Conservation (phyloP, 1,140 invertebrate species). For the Drosophila pseudoobscura region DNA sequence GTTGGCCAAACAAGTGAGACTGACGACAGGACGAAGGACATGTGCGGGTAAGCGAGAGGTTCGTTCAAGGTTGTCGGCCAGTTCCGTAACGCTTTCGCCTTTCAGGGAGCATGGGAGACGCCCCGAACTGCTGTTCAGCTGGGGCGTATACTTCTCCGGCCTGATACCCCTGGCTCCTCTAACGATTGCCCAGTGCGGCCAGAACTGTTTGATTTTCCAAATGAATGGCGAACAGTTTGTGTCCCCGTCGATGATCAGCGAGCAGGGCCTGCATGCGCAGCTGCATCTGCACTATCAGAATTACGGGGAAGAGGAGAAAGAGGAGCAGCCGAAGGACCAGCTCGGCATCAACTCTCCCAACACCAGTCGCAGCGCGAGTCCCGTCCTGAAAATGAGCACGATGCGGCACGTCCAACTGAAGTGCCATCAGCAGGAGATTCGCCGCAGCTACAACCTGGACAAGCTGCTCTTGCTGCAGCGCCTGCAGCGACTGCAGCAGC, state of each 20-base stretch:
- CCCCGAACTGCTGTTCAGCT: constrained; percentile 88
- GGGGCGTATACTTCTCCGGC: constrained; percentile 93
- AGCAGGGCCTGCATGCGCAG: constrained; percentile 60
- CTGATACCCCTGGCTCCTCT: constrained; percentile 87
- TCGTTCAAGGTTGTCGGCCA: neutral
- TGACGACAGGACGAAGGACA: constrained; percentile 30
- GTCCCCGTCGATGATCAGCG: constrained; percentile 84
- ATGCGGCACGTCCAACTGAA: constrained; percentile 75
- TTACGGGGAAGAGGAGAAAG: constrained; percentile 49
- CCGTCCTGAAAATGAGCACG: constrained; percentile 52
- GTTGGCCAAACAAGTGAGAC: constrained; percentile 47
- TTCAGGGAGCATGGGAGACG: constrained; percentile 48
- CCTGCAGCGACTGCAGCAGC: constrained; percentile 65
- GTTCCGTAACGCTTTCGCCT: constrained; percentile 23
- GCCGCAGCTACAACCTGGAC: constrained; percentile 89
- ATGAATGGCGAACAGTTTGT: constrained; percentile 94
- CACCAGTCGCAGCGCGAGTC: constrained; percentile 62
- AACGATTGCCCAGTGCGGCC: constrained; percentile 85
- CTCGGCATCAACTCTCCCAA: constrained; percentile 61
- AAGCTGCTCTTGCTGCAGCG: constrained; percentile 85
- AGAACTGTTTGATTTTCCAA: constrained; percentile 93
- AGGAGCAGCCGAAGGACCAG: constrained; percentile 23
- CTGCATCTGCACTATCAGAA: constrained; percentile 66
- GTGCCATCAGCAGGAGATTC: constrained; percentile 85
- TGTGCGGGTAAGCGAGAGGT: neutral